These are phyloP conservation scores for Polietes domitor DNA, from an alignment of 2,888 invertebrate species.

Conservation along the genomic window DNA sequence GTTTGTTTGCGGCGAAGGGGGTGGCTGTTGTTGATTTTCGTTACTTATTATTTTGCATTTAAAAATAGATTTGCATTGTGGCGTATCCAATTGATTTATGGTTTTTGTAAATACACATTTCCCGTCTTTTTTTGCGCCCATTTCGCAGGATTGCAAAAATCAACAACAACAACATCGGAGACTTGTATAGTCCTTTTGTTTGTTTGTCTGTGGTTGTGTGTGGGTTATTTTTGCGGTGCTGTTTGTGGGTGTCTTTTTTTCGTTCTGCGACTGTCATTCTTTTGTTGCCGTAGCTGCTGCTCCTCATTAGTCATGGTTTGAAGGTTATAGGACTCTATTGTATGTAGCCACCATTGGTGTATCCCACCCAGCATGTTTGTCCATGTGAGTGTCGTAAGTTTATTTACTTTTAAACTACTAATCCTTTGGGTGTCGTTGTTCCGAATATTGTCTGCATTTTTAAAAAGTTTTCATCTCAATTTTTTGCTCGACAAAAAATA, in stretches of 20 bases:
- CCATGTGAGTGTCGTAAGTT: slow-evolving; percentile 64
- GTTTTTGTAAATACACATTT: slow-evolving; percentile 76
- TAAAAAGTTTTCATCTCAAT: slow-evolving; percentile 39
- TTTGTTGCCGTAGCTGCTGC: too few relatives aligned
- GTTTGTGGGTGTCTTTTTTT: slow-evolving; percentile 61
- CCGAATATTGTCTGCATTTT: slow-evolving; percentile 72
- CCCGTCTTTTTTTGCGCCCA: slow-evolving; percentile 45
- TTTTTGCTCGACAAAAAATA: neutral
- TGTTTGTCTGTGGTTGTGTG: slow-evolving; percentile 50
- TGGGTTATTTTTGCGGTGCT: slow-evolving; percentile 61
- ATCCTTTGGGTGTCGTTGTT: slow-evolving; percentile 78
- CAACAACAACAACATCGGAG: slow-evolving; percentile 8
- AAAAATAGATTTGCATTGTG: slow-evolving; percentile 80
- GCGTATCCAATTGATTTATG: slow-evolving; percentile 81
- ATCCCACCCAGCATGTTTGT: neutral
- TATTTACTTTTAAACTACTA: slow-evolving; percentile 76
- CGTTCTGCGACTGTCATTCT: slow-evolving; percentile 6
- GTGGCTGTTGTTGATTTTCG: slow-evolving; percentile 52
- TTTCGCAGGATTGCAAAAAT: slow-evolving; percentile 6
- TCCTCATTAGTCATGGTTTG: slow-evolving; percentile 64
- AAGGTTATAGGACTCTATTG: neutral
- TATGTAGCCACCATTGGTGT: neutral
- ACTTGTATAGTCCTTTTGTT: slow-evolving; percentile 21
- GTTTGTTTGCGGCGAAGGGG: slow-evolving; percentile 38
- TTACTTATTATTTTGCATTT: slow-evolving; percentile 80